These are phyloP conservation scores for Jaculus jaculus DNA, from an alignment of 2,113 vertebrate species.

Conservation along the genomic window DNA sequence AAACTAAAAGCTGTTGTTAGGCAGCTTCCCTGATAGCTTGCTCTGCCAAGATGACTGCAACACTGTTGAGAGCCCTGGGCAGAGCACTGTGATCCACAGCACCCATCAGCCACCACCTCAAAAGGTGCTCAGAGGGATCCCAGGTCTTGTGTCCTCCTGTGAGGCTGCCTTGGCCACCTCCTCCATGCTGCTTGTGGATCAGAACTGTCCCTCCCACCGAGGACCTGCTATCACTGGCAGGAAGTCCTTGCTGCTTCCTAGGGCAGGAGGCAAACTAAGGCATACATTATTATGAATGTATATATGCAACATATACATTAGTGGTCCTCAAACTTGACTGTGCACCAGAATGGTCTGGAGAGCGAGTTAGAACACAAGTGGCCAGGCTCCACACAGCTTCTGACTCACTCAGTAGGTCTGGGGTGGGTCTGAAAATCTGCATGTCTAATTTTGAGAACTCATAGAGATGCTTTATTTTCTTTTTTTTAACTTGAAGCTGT, in stretches of 20 bases:
- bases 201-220: not conserved
- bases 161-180: not conserved
- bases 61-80: not conserved
- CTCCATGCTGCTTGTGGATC: not conserved
- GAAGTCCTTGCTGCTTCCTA: constrained; percentile 6
- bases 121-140: not conserved
- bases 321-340: not conserved
- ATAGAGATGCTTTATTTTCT: not conserved
- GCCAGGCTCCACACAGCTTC: not conserved
- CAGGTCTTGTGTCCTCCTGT: not conserved
- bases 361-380: not conserved
- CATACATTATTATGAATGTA: not conserved
- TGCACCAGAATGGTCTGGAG: not conserved
- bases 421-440: not conserved
- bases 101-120: not conserved
- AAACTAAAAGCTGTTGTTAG: not conserved
- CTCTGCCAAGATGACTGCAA: not conserved
- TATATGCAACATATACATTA: not conserved
- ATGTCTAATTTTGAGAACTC: not conserved
- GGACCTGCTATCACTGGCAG: not conserved
- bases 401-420: not conserved
- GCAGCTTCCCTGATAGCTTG: not conserved
- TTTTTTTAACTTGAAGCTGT: not conserved
- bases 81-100: too few relatives aligned
- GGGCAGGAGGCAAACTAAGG: not conserved